Percentiles rank a stretch among this genome's conserved stretches.
Conservation (phyloP, 2,113 vertebrate species). For the Sturnus vulgaris region DNA sequence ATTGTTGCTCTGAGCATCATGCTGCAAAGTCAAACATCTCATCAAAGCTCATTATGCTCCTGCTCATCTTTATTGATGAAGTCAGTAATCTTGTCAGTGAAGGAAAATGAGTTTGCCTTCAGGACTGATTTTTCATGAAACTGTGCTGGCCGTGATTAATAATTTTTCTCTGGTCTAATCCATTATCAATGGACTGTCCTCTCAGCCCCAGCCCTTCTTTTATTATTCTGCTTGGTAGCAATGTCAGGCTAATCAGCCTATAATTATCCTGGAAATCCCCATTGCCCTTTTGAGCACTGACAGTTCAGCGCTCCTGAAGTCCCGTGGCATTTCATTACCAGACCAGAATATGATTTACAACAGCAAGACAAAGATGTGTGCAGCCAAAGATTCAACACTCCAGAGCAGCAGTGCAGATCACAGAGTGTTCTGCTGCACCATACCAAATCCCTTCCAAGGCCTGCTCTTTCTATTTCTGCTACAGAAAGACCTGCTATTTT, state of each 20-base stretch:
- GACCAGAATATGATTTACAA: not conserved
- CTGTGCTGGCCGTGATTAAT: not conserved
- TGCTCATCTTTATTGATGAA: not conserved
- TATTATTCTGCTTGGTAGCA: constrained; percentile 5
- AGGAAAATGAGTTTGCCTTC: constrained; percentile 20
- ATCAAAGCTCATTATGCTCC: not conserved
- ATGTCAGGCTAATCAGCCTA: constrained; percentile 41
- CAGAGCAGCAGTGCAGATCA: not conserved
- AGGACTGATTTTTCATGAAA: not conserved
- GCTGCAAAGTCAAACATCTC: not conserved
- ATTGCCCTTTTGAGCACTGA: constrained; percentile 19
- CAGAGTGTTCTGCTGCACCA: not conserved
- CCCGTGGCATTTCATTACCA: not conserved
- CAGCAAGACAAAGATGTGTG: not conserved
- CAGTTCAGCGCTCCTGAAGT: not conserved
- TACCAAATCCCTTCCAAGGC: not conserved
- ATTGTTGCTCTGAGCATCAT: not conserved
- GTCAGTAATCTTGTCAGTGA: constrained; percentile 1
- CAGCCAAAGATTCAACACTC: not conserved
- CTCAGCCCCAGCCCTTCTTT: not conserved
- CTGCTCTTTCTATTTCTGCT: not conserved
- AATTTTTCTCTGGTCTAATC: not conserved
- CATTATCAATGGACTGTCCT: not conserved
- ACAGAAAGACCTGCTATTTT: not conserved
- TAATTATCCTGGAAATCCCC: constrained; percentile 37